Percentiles rank a stretch among this genome's conserved stretches.
Evolutionary conservation across 1,140 invertebrate species (phyloP).

Genomic region (Eupristina koningsbergeri): DNA sequence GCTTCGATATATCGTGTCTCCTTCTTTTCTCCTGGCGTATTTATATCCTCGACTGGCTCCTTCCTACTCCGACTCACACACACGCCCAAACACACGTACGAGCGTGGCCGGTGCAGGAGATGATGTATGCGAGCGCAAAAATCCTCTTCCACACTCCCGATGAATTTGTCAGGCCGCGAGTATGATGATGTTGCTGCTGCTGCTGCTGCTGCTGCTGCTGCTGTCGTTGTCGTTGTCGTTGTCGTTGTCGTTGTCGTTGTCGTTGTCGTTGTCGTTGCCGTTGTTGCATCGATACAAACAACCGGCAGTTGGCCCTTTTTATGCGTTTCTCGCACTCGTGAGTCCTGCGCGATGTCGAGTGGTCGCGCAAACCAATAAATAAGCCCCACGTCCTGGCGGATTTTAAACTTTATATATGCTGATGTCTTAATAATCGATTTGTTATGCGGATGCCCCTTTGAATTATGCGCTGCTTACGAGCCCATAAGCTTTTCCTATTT

Average conservation of each 20-base stretch:
- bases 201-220: no score
- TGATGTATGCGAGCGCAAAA: conserved; percentile 27
- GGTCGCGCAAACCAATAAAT: conserved; percentile 16
- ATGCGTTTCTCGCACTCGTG: neutral
- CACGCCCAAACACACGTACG: no score
- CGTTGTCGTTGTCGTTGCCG: no score
- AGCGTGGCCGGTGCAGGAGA: no score
- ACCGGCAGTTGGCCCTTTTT: neutral
- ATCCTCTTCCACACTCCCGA: conserved; percentile 14
- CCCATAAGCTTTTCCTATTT: neutral
- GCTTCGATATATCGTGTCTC: conserved; percentile 40
- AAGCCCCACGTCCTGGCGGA: neutral
- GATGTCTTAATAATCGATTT: conserved; percentile 22
- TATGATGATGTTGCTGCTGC: no score
- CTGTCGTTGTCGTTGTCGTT: no score
- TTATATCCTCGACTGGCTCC: neutral
- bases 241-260: no score
- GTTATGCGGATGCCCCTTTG: neutral
- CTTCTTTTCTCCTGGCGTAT: conserved; percentile 40
- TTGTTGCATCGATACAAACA: conserved; percentile 29
- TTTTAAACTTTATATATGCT: conserved; percentile 1
- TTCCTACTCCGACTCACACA: neutral
- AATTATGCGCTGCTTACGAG: neutral
- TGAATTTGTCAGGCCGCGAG: conserved; percentile 33
- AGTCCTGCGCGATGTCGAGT: neutral